A percentile compares a stretch with the other conserved stretches of the same genome.
These are phyloP conservation scores for Schizopygopsis pylzovi DNA, from an alignment of 2,797 vertebrate genomes.

Conservation along the genomic window DNA sequence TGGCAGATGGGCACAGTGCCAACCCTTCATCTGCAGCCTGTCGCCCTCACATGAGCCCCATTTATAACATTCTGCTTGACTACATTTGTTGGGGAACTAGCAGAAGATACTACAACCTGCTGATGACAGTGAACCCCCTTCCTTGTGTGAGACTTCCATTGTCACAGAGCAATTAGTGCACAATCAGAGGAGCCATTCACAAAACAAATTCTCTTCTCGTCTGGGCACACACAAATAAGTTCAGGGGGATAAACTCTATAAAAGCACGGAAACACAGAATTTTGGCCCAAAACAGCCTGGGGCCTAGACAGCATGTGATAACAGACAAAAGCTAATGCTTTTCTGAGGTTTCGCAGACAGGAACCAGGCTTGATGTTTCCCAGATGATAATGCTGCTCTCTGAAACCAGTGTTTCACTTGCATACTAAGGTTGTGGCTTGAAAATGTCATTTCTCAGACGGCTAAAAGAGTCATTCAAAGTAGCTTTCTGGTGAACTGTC, in stretches of 20 bases:
- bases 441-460: slow-evolving; percentile 2
- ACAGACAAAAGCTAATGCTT: slow-evolving; percentile 29
- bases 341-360: slow-evolving; percentile 24
- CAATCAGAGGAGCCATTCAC: slow-evolving; percentile 24
- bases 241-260: neutral
- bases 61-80: slow-evolving; percentile 64
- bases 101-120: slow-evolving; percentile 51
- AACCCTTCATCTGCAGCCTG: slow-evolving; percentile 63
- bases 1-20: slow-evolving; percentile 58
- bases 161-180: slow-evolving; percentile 60
- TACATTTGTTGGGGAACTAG: slow-evolving; percentile 64
- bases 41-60: slow-evolving; percentile 62
- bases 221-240: slow-evolving; percentile 13
- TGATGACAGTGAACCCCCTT: slow-evolving; percentile 28
- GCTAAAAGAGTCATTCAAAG: slow-evolving; percentile 14
- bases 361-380: slow-evolving; percentile 39
- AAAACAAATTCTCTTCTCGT: neutral
- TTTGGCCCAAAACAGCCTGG: slow-evolving; percentile 2
- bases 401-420: slow-evolving; percentile 23
- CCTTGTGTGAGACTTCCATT: slow-evolving; percentile 61
- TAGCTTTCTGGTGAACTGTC: neutral
- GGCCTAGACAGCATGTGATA: neutral
- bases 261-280: neutral
- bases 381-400: slow-evolving; percentile 41
- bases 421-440: neutral